Evolutionary conservation across 2,113 vertebrate genomes (phyloP), one percentile per base, ranked within the genome.

Genomic region (Psilopsiagon aurifrons): DNA sequence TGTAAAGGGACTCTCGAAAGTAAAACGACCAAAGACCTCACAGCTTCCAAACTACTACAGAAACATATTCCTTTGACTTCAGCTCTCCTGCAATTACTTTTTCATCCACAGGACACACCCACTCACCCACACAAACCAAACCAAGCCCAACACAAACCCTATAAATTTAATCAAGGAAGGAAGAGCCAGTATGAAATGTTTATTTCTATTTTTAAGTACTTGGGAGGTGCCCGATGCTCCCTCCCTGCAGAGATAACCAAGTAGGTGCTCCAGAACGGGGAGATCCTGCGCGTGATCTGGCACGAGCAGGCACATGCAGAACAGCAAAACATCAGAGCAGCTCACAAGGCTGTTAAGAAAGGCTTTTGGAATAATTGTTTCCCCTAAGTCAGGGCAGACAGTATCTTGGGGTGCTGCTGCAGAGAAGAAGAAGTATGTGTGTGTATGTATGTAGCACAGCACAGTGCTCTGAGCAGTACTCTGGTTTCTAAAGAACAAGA

Each of bases 121-220:
- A 73, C 37, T 85, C 92, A 88, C 91, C 87, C 91, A 95, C 96
- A 95, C 92, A 95, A 94, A 95, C 92, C 83, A 91, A 96, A 95
- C 92, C 86, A 94, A 94, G 86, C 69, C 60, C 77, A 91, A 85
- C 80, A 79, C 68, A 89, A 95, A 88, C 78, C 44, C 78, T 70
- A 31, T 17, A 74, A 76, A 92, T 70, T 96, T 91, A 91, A 96
- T 95, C 90, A 94, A 88, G 87, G 92, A 95, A 95, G 78, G 79
- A 96, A 96, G 59, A 95, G 46, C 18, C 0, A 77, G 78, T 29
- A 69, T 27, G 71, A 93, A 82, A 93, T 80, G 91, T 94, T 95
- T 95, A 92, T 67, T 91, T 95, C 93, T 97, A 96, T 97, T 97
- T 97, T 96, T 96, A 97, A 94, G 83, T 54, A 51, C 54, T 17